phyloP scores from a whole-genome alignment of 2,888 invertebrate genomes.

The Nemurella pictetii region DNA sequence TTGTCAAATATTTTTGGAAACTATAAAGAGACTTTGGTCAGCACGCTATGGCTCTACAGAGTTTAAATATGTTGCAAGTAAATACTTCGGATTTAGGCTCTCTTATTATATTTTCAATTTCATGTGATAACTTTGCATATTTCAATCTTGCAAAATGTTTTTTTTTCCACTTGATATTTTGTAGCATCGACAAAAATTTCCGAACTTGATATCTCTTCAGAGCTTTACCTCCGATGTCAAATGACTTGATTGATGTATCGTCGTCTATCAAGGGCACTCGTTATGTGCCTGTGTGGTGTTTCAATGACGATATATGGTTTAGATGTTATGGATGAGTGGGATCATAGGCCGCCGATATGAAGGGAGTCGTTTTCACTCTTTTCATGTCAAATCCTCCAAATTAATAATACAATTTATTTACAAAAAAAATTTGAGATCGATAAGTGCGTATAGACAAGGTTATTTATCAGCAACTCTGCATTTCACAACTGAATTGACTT shows the following conservation, averaged over 20 bases:
- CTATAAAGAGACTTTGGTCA: background rate
- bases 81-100: background rate
- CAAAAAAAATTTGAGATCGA: background rate
- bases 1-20: background rate
- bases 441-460: background rate
- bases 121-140: background rate
- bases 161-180: background rate
- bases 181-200: background rate
- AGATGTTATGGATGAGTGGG: background rate
- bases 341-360: background rate
- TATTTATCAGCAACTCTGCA: background rate
- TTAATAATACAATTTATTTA: background rate
- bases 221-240: background rate
- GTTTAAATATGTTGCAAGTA: background rate
- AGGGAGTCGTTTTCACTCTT: background rate
- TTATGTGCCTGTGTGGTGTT: background rate
- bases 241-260: background rate
- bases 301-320: background rate
- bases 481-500: background rate
- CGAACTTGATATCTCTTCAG: background rate
- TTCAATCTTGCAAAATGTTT: background rate
- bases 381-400: background rate
- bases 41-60: background rate
- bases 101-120: background rate
- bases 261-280: background rate